Conservation (phyloP, 2,797 vertebrate genomes). For the Enteromius radiatus region DNA sequence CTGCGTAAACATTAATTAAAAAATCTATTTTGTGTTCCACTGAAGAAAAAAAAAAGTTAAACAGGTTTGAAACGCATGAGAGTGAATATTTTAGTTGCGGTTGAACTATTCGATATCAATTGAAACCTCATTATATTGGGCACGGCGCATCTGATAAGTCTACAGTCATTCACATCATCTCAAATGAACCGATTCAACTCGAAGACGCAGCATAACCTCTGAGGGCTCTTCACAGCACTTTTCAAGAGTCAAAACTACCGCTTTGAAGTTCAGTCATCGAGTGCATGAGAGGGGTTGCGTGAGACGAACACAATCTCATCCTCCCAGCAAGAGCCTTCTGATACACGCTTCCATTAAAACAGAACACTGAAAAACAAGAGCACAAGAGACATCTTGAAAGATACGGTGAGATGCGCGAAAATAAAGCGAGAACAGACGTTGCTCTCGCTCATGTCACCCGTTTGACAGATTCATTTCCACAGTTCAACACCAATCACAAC, state of each 20-base stretch:
- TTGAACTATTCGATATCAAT: background rate
- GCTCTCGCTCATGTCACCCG: background rate
- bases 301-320: slow-evolving; percentile 29
- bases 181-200: slow-evolving; percentile 10
- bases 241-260: background rate
- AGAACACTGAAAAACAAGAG: slow-evolving; percentile 16
- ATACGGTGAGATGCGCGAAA: background rate
- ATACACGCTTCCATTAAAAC: slow-evolving; percentile 37
- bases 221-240: background rate
- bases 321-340: slow-evolving; percentile 20
- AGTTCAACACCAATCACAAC: slow-evolving; percentile 19
- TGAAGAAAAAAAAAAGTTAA: background rate
- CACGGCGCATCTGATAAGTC: background rate
- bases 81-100: background rate
- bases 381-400: slow-evolving; percentile 8
- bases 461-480: slow-evolving; percentile 29
- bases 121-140: slow-evolving; percentile 1
- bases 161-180: slow-evolving; percentile 14
- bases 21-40: background rate
- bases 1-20: background rate
- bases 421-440: background rate
- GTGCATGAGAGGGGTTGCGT: background rate
- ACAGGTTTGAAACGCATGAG: background rate
- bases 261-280: slow-evolving; percentile 21
- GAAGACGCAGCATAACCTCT: slow-evolving; percentile 10